A percentile compares a stretch with the other conserved stretches of the same genome.
Conservation (phyloP, 2,113 vertebrate genomes). For the Isichthys henryi region DNA sequence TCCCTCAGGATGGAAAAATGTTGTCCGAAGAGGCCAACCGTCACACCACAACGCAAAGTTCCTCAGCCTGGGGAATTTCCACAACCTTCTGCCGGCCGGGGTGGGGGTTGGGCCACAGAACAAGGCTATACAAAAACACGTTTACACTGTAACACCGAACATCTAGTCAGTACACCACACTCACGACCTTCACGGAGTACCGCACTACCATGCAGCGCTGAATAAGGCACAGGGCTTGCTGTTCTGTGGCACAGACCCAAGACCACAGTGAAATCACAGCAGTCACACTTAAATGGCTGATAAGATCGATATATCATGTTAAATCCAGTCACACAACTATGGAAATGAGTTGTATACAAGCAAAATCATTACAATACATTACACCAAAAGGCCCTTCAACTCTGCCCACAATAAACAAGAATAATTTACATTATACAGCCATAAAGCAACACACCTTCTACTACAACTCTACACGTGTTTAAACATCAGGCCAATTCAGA, state of each 20-base stretch:
- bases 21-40: conserved; percentile 11
- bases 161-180: not conserved
- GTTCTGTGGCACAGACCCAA: not conserved
- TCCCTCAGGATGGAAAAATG: conserved; percentile 15
- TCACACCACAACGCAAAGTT: conserved; percentile 49
- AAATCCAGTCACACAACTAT: not conserved
- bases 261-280: not conserved
- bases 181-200: not conserved
- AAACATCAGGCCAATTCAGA: not conserved
- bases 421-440: not conserved
- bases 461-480: not conserved
- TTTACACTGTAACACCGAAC: not conserved
- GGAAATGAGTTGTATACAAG: not conserved
- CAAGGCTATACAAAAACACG: not conserved
- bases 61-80: conserved; percentile 22
- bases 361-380: not conserved
- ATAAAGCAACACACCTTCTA: not conserved
- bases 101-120: too few species aligned
- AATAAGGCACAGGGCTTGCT: not conserved
- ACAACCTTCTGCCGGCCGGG: not conserved
- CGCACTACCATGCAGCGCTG: not conserved
- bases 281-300: not conserved
- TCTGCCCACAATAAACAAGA: not conserved
- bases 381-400: not conserved
- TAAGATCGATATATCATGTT: not conserved